These are phyloP conservation scores for Polylopha cassiicola DNA, from an alignment of 2,888 invertebrate genomes.

Conservation along the genomic window DNA sequence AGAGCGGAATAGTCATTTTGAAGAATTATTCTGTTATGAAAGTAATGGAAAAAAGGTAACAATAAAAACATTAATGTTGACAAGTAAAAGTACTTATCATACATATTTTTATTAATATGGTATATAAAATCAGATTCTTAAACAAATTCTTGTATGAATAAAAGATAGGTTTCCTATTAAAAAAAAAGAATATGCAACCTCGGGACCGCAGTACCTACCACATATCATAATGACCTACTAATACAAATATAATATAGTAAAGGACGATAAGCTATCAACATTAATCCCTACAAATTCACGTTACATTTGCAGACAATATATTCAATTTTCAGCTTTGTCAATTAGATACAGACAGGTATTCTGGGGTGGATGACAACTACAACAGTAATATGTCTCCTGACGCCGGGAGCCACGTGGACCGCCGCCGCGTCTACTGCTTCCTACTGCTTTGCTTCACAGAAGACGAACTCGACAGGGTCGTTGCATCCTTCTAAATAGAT, in stretches of 20 bases:
- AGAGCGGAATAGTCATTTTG: constrained; percentile 57
- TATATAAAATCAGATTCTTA: no score
- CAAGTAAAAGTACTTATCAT: no score
- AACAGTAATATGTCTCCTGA: constrained; percentile 40
- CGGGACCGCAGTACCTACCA: no score
- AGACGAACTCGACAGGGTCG: constrained; percentile 61
- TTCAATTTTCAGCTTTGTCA: constrained; percentile 44
- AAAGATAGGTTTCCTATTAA: no score
- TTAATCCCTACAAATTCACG: constrained; percentile 5
- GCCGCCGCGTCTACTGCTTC: constrained; percentile 59
- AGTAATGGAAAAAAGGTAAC: constrained; percentile 52
- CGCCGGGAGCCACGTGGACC: constrained; percentile 47
- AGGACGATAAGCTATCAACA: no score
- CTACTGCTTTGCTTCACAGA: constrained; percentile 65
- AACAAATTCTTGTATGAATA: no score
- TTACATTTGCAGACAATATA: constrained; percentile 8
- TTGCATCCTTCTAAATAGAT: constrained; percentile 46
- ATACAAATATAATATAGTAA: no score
- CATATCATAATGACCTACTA: no score
- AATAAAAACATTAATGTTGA: no score
- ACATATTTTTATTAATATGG: no score
- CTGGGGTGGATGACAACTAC: constrained; percentile 54
- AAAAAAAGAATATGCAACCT: no score
- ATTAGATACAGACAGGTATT: constrained; percentile 50
- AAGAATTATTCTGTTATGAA: constrained; percentile 56